phyloP scores from a whole-genome alignment of 2,113 vertebrate genomes.

The Paedocypris sp. region DNA sequence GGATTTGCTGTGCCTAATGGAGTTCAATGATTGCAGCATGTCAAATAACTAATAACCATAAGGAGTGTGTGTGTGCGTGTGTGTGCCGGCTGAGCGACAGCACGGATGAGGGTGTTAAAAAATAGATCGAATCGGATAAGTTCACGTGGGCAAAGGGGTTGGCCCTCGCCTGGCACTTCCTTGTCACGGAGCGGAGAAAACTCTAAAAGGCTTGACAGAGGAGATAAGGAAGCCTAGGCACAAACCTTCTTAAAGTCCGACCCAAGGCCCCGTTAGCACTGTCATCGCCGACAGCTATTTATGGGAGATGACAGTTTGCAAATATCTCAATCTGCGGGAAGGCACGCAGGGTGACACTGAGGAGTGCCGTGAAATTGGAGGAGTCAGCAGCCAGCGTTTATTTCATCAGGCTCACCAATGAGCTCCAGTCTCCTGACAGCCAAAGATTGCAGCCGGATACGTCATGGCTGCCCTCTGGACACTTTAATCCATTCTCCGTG shows the following conservation, averaged over 20 bases:
- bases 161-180: slow-evolving; percentile 29
- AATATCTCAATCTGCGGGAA: slow-evolving; percentile 96
- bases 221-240: slow-evolving; percentile 42
- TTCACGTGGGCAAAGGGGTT: slow-evolving; percentile 35
- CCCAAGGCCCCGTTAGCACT: slow-evolving; percentile 45
- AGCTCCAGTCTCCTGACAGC: slow-evolving; percentile 69
- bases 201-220: slow-evolving; percentile 39
- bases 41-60: slow-evolving; percentile 51
- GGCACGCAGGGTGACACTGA: slow-evolving; percentile 76
- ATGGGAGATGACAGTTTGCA: slow-evolving; percentile 98
- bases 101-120: slow-evolving; percentile 31
- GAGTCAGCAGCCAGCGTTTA: slow-evolving; percentile 90
- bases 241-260: slow-evolving; percentile 45
- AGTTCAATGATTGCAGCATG: slow-evolving; percentile 62
- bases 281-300: slow-evolving; percentile 84
- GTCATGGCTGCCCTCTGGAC: slow-evolving; percentile 48
- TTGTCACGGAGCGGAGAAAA: slow-evolving; percentile 34
- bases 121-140: slow-evolving; percentile 27
- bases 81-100: slow-evolving; percentile 53
- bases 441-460: slow-evolving; percentile 59
- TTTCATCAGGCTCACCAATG: slow-evolving; percentile 84
- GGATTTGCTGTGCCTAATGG: slow-evolving; percentile 59
- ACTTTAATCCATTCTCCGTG: slow-evolving; percentile 54
- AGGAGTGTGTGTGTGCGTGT: slow-evolving; percentile 42
- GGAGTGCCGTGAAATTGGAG: slow-evolving; percentile 79